A percentile compares a stretch with the other conserved stretches of the same genome.
phyloP scores from a whole-genome alignment of 2,888 invertebrate species.

The Polymixis flavicincta region DNA sequence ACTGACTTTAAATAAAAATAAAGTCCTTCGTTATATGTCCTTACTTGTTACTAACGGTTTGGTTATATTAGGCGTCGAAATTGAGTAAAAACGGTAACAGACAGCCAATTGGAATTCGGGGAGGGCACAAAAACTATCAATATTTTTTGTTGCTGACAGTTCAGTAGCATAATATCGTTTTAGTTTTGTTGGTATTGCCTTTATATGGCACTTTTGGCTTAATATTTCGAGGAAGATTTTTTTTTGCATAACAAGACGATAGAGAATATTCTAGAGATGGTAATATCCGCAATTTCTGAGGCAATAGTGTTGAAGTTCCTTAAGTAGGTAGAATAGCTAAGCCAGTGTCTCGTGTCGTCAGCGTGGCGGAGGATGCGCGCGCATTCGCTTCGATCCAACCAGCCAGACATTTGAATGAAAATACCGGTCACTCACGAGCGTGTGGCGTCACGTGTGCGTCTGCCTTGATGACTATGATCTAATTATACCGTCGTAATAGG shows the following conservation, averaged over 20 bases:
- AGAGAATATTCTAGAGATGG: slow-evolving; percentile 23
- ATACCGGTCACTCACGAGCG: slow-evolving; percentile 78
- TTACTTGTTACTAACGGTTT: slow-evolving; percentile 19
- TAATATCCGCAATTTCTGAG: slow-evolving; percentile 38
- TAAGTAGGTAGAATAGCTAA: slow-evolving; percentile 68
- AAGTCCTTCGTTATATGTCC: slow-evolving; percentile 5
- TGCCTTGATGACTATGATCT: slow-evolving; percentile 54
- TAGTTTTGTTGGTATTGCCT: slow-evolving; percentile 15
- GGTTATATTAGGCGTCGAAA: slow-evolving; percentile 23
- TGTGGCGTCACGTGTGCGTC: slow-evolving; percentile 72
- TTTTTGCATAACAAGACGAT: background rate
- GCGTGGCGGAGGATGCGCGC: slow-evolving; percentile 80
- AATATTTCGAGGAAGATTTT: background rate
- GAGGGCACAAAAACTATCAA: slow-evolving; percentile 33
- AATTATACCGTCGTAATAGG: slow-evolving; percentile 45
- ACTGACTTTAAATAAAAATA: slow-evolving; percentile 16
- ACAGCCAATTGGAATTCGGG: slow-evolving; percentile 26
- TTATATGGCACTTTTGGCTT: background rate
- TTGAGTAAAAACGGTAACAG: slow-evolving; percentile 28
- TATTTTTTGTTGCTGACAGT: slow-evolving; percentile 36
- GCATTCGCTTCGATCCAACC: slow-evolving; percentile 85
- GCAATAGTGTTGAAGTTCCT: slow-evolving; percentile 62
- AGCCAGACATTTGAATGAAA: slow-evolving; percentile 83
- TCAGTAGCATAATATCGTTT: slow-evolving; percentile 30
- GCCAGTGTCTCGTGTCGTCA: slow-evolving; percentile 69